Conservation (phyloP, 1,140 invertebrate genomes). For the Araneus ventricosus region DNA sequence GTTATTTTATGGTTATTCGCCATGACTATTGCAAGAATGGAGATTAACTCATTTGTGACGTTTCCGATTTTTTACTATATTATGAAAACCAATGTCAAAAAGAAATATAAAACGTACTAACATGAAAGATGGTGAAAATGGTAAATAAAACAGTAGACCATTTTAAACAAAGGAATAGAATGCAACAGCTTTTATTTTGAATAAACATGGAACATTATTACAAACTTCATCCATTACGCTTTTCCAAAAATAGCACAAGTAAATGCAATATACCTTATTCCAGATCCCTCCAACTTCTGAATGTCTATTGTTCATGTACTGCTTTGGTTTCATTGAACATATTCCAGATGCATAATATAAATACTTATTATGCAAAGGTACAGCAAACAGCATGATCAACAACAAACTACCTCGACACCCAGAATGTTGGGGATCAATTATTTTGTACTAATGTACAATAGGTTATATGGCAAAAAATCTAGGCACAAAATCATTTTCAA, state of each 20-base stretch:
- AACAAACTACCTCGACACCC: conserved; percentile 62
- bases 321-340: conserved; percentile 58
- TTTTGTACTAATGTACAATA: conserved; percentile 75
- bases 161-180: conserved; percentile 71
- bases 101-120: too few relatives aligned
- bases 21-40: too few relatives aligned
- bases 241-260: conserved; percentile 77
- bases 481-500: conserved; percentile 76
- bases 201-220: conserved; percentile 77
- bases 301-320: conserved; percentile 66
- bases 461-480: conserved; percentile 74
- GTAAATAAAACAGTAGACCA: conserved; percentile 5
- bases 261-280: conserved; percentile 75
- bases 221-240: conserved; percentile 75
- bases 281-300: conserved; percentile 73
- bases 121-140: not conserved
- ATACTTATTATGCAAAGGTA: conserved; percentile 62
- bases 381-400: conserved; percentile 67
- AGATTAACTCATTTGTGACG: too few relatives aligned
- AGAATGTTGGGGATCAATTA: conserved; percentile 73
- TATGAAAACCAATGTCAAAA: too few relatives aligned
- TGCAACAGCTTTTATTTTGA: conserved; percentile 76
- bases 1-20: too few relatives aligned
- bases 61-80: too few relatives aligned
- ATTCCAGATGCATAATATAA: conserved; percentile 58